Percentiles rank a stretch among this genome's conserved stretches.
Evolutionary conservation across 2,888 invertebrate genomes (phyloP).

Genomic region (Nesidiocoris tenuis): DNA sequence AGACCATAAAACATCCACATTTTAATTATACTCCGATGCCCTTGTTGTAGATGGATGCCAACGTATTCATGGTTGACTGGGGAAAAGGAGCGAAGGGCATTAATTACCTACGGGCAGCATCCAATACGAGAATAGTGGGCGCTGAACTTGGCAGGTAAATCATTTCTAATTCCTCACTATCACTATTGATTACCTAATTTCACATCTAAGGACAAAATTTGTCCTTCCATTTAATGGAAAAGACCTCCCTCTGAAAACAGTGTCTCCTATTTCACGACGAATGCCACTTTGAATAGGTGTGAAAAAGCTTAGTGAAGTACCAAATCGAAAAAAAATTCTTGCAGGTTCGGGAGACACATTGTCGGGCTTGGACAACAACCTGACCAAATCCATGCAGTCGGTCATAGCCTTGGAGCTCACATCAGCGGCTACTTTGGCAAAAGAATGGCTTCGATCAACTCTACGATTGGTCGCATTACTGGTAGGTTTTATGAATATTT

Average conservation of each 20-base stretch:
- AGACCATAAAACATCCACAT: not conserved
- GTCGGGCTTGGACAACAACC: conserved; percentile 29
- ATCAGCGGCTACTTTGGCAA: conserved; percentile 61
- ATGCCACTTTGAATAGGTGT: too few relatives aligned
- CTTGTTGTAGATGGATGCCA: conserved; percentile 60
- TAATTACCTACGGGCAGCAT: conserved; percentile 58
- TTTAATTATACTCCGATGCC: not conserved
- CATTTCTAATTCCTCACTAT: not conserved
- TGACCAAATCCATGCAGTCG: conserved; percentile 61
- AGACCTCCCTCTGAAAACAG: too few relatives aligned
- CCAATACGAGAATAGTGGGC: conserved; percentile 53
- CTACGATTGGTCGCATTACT: conserved; percentile 59
- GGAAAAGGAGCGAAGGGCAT: conserved; percentile 62
- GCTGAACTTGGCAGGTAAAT: conserved; percentile 53
- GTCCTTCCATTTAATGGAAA: too few relatives aligned
- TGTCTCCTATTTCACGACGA: too few relatives aligned
- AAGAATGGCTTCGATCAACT: conserved; percentile 53
- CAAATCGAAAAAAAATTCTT: not conserved
- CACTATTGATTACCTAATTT: conserved; percentile 2
- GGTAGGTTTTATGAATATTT: conserved; percentile 38
- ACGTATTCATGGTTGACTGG: conserved; percentile 67
- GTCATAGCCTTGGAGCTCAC: conserved; percentile 66
- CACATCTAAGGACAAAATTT: not conserved
- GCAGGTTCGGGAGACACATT: conserved; percentile 42
- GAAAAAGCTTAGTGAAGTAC: too few relatives aligned